Conservation (phyloP, 2,797 vertebrate genomes). For the Malacoctenus gilli region DNA sequence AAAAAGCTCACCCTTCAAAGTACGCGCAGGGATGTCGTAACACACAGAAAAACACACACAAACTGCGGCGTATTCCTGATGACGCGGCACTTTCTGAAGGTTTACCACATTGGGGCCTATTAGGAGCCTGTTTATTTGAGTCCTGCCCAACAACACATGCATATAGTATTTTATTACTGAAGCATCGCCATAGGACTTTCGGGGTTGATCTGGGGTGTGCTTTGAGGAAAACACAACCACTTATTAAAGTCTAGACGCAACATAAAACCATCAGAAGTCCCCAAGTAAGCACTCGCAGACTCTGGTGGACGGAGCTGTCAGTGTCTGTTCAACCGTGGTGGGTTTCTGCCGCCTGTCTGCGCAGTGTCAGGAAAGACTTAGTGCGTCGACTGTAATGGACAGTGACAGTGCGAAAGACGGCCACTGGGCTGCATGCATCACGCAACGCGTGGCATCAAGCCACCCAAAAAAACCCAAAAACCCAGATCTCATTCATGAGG, state of each 20-base stretch:
- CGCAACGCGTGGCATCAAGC: too few relatives aligned
- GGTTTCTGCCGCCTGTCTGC: slow-evolving; percentile 52
- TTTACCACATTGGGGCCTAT: slow-evolving; percentile 68
- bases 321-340: slow-evolving; percentile 61
- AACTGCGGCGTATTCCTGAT: slow-evolving; percentile 54
- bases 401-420: slow-evolving; percentile 29
- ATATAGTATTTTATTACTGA: slow-evolving; percentile 78
- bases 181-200: slow-evolving; percentile 82
- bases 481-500: too few relatives aligned
- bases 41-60: slow-evolving; percentile 28
- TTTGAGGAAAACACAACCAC: slow-evolving; percentile 86
- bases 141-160: slow-evolving; percentile 70
- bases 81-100: slow-evolving; percentile 62
- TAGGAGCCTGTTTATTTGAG: slow-evolving; percentile 75
- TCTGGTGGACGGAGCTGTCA: slow-evolving; percentile 61
- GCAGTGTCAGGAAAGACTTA: slow-evolving; percentile 28
- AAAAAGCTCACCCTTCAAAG: slow-evolving; percentile 50
- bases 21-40: slow-evolving; percentile 5
- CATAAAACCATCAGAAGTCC: slow-evolving; percentile 94
- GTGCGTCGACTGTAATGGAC: slow-evolving; percentile 11
- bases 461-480: slow-evolving; percentile 30
- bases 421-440: slow-evolving; percentile 21
- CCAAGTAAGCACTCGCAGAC: slow-evolving; percentile 79
- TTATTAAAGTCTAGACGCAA: slow-evolving; percentile 99
- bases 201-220: slow-evolving; percentile 80